Evolutionary conservation across 2,113 vertebrate genomes (phyloP).

Genomic region (Todiramphus chloris): DNA sequence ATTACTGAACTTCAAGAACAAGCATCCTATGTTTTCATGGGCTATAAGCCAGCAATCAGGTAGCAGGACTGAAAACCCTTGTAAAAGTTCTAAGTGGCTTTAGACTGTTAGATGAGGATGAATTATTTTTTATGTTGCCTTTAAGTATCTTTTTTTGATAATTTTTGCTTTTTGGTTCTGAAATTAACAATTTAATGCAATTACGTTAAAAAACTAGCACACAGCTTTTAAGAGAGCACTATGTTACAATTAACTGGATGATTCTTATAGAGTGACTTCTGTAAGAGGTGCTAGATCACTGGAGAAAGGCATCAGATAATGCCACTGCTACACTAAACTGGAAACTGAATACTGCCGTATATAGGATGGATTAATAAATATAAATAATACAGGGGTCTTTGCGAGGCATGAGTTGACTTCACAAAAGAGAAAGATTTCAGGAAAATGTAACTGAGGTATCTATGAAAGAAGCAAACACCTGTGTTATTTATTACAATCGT

Average conservation of each 20-base stretch:
- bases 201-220: neutral
- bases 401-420: neutral
- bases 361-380: neutral
- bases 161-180: neutral
- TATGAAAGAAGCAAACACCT: neutral
- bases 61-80: neutral
- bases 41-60: neutral
- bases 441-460: neutral
- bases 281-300: neutral
- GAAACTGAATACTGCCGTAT: neutral
- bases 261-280: neutral
- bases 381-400: neutral
- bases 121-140: neutral
- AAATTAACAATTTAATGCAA: neutral
- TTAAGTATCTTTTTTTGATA: neutral
- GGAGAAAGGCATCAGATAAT: conserved; percentile 7
- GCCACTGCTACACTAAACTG: conserved; percentile 5
- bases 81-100: neutral
- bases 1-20: neutral
- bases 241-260: neutral
- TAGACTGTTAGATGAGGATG: neutral
- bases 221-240: neutral
- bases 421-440: neutral
- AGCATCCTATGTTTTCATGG: neutral
- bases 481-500: neutral